These are phyloP conservation scores for Crossaster papposus DNA, from an alignment of 53 echinoderm and acorn worm genomes.

Conservation along the genomic window DNA sequence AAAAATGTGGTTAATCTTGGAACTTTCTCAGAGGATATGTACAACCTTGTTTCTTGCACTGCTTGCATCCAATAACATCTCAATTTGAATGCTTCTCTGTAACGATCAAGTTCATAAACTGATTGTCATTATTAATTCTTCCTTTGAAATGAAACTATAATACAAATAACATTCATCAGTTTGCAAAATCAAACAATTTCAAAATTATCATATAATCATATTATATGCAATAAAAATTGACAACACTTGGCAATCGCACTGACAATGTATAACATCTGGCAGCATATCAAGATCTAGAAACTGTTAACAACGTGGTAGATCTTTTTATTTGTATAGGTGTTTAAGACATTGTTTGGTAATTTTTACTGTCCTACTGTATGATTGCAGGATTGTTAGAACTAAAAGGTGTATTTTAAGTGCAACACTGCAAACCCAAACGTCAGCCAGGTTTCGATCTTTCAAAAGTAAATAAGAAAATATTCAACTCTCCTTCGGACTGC, in stretches of 20 bases:
- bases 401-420: background rate
- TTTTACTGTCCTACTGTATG: too few relatives aligned
- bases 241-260: too few relatives aligned
- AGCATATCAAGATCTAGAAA: too few relatives aligned
- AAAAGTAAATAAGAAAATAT: background rate
- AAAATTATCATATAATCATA: background rate
- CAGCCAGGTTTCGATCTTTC: background rate
- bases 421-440: background rate
- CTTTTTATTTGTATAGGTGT: too few relatives aligned
- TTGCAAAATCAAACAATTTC: background rate
- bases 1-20: background rate
- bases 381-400: background rate
- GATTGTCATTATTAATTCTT: too few relatives aligned
- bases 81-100: background rate
- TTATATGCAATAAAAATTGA: background rate
- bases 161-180: background rate
- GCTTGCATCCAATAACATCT: background rate
- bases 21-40: background rate
- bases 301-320: too few relatives aligned
- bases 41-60: background rate
- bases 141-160: too few relatives aligned
- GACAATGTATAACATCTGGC: too few relatives aligned
- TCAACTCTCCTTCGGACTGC: too few relatives aligned
- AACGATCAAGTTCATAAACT: background rate
- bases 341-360: too few relatives aligned